Evolutionary conservation across 2,797 vertebrate species (phyloP).

Genomic region (Mormyrus hasselquistii): DNA sequence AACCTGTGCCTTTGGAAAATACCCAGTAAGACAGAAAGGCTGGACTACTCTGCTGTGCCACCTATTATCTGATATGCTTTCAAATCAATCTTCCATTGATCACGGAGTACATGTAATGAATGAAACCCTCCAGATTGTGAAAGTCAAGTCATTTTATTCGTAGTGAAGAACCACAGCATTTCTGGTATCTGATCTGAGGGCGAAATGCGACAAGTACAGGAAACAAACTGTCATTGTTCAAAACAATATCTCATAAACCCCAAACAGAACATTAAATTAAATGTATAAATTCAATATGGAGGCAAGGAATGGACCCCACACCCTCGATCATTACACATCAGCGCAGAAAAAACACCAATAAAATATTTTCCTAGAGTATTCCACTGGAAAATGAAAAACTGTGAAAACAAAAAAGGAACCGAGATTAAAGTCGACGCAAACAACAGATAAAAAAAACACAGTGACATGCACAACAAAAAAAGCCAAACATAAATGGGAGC

Average conservation of each 20-base stretch:
- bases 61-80: neutral
- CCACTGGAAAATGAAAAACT: neutral
- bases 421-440: neutral
- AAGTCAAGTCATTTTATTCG: constrained; percentile 29
- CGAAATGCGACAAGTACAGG: neutral
- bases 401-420: neutral
- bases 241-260: neutral
- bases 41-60: neutral
- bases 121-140: constrained; percentile 20
- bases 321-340: neutral
- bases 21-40: neutral
- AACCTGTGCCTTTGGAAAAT: neutral
- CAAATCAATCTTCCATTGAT: constrained; percentile 34
- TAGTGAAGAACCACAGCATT: neutral
- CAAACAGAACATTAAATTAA: neutral
- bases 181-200: neutral
- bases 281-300: neutral
- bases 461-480: neutral
- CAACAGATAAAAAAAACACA: neutral
- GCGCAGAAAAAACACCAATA: neutral
- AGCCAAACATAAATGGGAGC: neutral
- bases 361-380: neutral
- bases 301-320: neutral
- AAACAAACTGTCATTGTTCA: neutral
- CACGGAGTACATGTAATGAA: constrained; percentile 23